Evolutionary conservation across 2,888 invertebrate genomes (phyloP).

Genomic region (Diadegma fenestrale): DNA sequence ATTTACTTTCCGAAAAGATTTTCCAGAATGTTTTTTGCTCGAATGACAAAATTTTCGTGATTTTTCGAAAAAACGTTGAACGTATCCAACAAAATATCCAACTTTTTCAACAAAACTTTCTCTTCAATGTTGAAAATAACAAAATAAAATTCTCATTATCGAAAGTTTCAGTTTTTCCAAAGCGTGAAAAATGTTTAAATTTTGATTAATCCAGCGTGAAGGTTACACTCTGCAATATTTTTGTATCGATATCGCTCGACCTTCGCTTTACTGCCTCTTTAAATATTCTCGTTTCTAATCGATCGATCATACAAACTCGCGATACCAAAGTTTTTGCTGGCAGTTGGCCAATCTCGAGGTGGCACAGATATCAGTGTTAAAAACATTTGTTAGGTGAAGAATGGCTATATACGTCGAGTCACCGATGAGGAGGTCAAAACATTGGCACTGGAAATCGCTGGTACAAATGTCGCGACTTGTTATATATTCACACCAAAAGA

Average conservation of each 20-base stretch:
- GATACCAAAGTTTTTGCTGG: conserved; percentile 47
- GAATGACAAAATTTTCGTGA: no score
- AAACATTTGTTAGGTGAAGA: conserved; percentile 86
- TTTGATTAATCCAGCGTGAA: background rate
- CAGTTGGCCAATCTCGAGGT: conserved; percentile 42
- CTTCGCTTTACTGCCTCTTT: conserved; percentile 43
- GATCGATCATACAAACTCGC: conserved; percentile 51
- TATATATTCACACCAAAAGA: conserved; percentile 97
- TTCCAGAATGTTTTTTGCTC: no score
- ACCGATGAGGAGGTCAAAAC: conserved; percentile 98
- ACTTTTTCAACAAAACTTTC: no score
- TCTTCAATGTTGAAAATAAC: background rate
- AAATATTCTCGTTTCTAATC: conserved; percentile 47
- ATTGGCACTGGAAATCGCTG: conserved; percentile 95
- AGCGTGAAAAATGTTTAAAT: background rate
- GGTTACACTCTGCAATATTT: background rate
- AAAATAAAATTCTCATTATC: background rate
- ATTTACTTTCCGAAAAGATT: no score
- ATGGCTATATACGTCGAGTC: conserved; percentile 97
- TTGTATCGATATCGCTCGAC: conserved; percentile 28
- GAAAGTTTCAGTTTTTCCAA: background rate
- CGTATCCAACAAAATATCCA: no score
- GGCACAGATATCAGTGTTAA: conserved; percentile 32
- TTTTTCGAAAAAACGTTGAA: no score
- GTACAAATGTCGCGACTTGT: conserved; percentile 97